These are phyloP conservation scores for Automeris io DNA, from an alignment of 2,888 invertebrate species.

Conservation along the genomic window DNA sequence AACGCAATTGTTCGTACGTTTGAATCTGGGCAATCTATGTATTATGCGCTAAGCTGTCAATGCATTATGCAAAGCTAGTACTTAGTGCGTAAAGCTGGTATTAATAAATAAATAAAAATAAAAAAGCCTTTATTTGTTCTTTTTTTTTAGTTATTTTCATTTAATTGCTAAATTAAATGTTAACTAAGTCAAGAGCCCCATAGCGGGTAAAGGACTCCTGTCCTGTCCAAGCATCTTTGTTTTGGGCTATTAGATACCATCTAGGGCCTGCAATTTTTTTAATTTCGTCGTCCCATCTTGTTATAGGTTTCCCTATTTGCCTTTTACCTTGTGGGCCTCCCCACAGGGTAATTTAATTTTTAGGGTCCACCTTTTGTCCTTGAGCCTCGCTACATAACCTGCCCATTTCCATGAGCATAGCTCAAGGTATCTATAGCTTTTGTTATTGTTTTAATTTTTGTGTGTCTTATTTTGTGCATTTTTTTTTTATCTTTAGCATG, in stretches of 20 bases:
- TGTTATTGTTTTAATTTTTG: neutral
- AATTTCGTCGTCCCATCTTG: no score
- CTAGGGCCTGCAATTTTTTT: neutral
- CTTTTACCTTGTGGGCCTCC: neutral
- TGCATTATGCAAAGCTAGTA: no score
- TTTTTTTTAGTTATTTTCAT: no score
- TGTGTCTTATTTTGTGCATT: neutral
- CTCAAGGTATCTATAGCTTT: neutral
- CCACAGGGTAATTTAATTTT: neutral
- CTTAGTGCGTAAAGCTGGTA: no score
- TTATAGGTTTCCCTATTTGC: neutral
- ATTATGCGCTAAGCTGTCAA: no score
- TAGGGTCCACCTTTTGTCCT: neutral
- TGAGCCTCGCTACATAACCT: neutral
- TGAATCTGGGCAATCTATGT: no score
- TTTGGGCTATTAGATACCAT: neutral
- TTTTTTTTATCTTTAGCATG: neutral
- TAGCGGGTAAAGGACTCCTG: neutral
- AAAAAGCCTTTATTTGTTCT: no score
- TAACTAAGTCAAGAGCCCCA: neutral
- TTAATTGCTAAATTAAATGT: no score
- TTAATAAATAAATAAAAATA: no score
- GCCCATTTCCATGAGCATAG: neutral
- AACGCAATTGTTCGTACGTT: no score
- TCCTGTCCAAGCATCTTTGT: neutral